Evolutionary conservation across 2,888 invertebrate genomes (phyloP), one percentile per base, ranked within the genome.

Genomic region (Plebejus argus): DNA sequence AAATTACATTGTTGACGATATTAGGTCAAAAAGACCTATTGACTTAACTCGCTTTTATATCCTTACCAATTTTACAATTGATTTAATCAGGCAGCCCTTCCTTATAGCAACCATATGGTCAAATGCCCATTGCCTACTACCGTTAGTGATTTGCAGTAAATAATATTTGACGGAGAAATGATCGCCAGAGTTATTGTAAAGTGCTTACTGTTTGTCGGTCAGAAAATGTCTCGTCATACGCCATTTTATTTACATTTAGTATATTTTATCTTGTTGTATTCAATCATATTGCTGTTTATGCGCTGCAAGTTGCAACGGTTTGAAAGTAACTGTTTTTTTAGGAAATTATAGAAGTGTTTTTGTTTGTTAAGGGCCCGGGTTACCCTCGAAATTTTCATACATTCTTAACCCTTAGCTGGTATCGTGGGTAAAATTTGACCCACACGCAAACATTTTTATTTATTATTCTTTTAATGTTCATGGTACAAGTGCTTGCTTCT

Each of bases 61-160:
- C 49, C 49, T 33, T 49, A 49, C 45, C 74, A 74, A 74, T 74
- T 74, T 74, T 53, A 74, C 53, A 74, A 53, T 74, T 74, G 53
- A 74, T 74, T 74, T 74, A 74, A 74, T 74, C 49, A 74, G 28
- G 8, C 20, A 12, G 74, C 28, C 23, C 74, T 74, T 74, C 74
- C 74, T 74, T 74, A 74, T 74, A 28, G 74, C 49, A 18, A 53
- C 53, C 74, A 49, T 74, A 53, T 74, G 74, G 53, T 28, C 45
- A 33, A 74, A 74, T n/a, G 39, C 3, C n/a, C n/a, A 10, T 33
- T 33, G 70, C 15, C 33, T 35, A 39, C 35, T 20, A 71, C 35
- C 71, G 71, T 66, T 66, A 66, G 28, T 66, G 66, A 66, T 66
- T 66, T 66, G 66, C 66, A 66, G 66, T 66, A 66, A 66, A 66